phyloP scores from a whole-genome alignment of 2,113 vertebrate genomes.

The Myotis davidii region DNA sequence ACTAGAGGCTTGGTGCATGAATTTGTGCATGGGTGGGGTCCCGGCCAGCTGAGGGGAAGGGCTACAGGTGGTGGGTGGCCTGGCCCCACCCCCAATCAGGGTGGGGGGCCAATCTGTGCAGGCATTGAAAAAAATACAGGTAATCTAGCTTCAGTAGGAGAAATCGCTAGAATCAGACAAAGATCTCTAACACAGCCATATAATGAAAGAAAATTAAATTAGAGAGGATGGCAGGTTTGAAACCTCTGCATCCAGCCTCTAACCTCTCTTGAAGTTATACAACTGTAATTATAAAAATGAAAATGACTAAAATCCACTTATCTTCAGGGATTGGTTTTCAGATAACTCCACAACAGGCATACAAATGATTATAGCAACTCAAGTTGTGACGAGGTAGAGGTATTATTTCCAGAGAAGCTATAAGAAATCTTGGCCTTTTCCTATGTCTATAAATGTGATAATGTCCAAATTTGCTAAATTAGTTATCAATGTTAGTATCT shows the following conservation, averaged over 20 bases:
- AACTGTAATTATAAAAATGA: conserved; percentile 59
- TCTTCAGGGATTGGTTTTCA: conserved; percentile 47
- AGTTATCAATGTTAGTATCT: conserved; percentile 5
- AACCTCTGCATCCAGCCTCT: conserved; percentile 25
- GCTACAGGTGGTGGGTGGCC: too few relatives aligned
- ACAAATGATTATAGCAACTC: not conserved
- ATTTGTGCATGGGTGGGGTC: too few relatives aligned
- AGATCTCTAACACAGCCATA: not conserved
- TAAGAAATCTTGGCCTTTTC: not conserved
- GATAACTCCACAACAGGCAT: not conserved
- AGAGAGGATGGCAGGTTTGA: not conserved
- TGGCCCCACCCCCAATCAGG: too few relatives aligned
- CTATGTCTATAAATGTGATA: conserved; percentile 38
- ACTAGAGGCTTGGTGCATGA: too few relatives aligned
- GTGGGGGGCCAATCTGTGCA: not conserved
- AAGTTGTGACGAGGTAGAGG: not conserved
- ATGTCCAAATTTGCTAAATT: not conserved
- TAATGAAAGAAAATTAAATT: conserved; percentile 53
- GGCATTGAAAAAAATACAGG: not conserved
- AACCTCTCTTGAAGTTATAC: conserved; percentile 50
- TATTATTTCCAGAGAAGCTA: not conserved
- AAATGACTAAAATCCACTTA: conserved; percentile 64
- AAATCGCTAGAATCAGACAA: conserved; percentile 21
- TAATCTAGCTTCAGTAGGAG: not conserved
- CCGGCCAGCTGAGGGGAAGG: too few relatives aligned